These are phyloP conservation scores for Tortricodes alternella DNA, from an alignment of 2,888 invertebrate species.

Conservation along the genomic window DNA sequence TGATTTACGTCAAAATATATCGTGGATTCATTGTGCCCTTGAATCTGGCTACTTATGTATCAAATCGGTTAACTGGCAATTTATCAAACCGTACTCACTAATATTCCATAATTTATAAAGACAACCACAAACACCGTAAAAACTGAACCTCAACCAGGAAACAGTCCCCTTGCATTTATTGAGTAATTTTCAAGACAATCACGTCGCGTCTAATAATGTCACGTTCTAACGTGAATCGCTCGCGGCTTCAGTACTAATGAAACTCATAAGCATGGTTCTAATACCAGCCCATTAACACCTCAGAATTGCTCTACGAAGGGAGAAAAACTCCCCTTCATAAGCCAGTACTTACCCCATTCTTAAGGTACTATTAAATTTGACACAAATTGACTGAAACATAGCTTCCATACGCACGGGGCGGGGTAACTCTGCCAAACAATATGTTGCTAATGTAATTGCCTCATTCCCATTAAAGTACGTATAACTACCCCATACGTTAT, in stretches of 20 bases:
- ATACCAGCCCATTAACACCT: conserved; percentile 72
- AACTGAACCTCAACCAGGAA: not conserved
- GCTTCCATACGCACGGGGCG: conserved; percentile 37
- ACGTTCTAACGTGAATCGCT: conserved; percentile 76
- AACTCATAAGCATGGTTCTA: conserved; percentile 76
- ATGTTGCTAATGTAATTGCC: conserved; percentile 5
- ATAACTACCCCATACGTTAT: not conserved
- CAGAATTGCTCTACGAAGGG: conserved; percentile 65
- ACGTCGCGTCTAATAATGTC: conserved; percentile 74
- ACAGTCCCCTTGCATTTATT: conserved; percentile 41
- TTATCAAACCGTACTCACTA: too few species aligned
- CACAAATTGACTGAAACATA: conserved; percentile 63
- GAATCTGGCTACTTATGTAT: too few species aligned
- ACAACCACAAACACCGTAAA: not conserved
- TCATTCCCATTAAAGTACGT: conserved; percentile 5
- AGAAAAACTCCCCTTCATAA: conserved; percentile 61
- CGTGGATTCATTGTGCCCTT: too few species aligned
- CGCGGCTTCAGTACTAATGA: conserved; percentile 73
- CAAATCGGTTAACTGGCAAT: too few species aligned
- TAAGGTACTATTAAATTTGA: conserved; percentile 66
- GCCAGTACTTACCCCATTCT: conserved; percentile 45
- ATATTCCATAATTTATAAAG: not conserved
- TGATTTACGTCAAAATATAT: too few species aligned
- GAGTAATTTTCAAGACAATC: conserved; percentile 73
- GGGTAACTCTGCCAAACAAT: conserved; percentile 24